A percentile compares a stretch with the other conserved stretches of the same genome.
These are phyloP conservation scores for Hippolais icterina DNA, from an alignment of 2,113 vertebrate species.

Conservation along the genomic window DNA sequence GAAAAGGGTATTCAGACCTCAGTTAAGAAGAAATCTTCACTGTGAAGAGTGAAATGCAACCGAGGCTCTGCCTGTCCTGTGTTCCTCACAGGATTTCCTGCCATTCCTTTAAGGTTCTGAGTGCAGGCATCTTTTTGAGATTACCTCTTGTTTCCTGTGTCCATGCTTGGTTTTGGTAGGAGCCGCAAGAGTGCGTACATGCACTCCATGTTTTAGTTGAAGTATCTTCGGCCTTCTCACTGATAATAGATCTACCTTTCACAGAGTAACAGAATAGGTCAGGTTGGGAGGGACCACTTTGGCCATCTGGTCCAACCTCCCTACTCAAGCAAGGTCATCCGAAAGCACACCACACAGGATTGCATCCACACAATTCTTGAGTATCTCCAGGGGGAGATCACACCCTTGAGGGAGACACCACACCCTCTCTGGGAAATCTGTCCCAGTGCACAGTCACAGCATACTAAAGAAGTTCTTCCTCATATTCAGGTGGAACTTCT, in stretches of 20 bases:
- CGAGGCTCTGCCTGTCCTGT: neutral
- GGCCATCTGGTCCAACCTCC: neutral
- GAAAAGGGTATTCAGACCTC: neutral
- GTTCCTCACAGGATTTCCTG: neutral
- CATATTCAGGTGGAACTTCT: neutral
- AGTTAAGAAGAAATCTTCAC: neutral
- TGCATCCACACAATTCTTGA: neutral
- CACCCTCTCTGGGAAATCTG: neutral
- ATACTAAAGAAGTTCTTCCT: neutral
- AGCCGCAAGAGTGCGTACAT: neutral
- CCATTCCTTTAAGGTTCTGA: neutral
- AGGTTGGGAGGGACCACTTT: neutral
- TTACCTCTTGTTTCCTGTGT: neutral
- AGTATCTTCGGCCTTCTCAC: neutral
- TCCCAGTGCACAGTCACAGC: neutral
- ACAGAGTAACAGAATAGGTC: neutral
- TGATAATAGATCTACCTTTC: neutral
- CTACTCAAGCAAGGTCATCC: neutral
- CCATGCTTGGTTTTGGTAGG: neutral
- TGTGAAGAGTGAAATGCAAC: neutral
- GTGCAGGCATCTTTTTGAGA: neutral
- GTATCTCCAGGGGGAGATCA: neutral
- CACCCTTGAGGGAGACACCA: neutral
- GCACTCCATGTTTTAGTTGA: neutral
- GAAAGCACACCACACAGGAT: neutral